Percentiles rank a stretch among this genome's conserved stretches.
Evolutionary conservation across 2,888 invertebrate genomes (phyloP).

Genomic region (Amblyjoppa fuscipennis): DNA sequence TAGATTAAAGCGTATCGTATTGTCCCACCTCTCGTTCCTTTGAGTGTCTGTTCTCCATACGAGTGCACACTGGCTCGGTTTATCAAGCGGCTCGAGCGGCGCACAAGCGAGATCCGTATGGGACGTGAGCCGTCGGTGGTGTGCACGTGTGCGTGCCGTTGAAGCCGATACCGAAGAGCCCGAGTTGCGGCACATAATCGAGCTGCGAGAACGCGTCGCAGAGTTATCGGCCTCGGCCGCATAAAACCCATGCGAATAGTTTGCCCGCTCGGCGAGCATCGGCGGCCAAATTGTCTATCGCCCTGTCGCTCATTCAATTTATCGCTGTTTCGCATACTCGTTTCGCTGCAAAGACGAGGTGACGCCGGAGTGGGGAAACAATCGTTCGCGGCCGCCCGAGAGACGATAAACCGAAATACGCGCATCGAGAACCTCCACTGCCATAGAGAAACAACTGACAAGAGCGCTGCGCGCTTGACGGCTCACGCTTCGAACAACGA

Average conservation of each 20-base stretch:
- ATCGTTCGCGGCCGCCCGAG: conserved; percentile 37
- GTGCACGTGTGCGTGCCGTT: conserved; percentile 18
- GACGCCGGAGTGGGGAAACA: conserved; percentile 6
- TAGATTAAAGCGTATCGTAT: background rate
- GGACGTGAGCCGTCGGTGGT: conserved; percentile 1
- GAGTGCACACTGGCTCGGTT: background rate
- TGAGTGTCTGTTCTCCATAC: background rate
- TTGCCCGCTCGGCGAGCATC: background rate
- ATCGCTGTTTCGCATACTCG: conserved; percentile 3
- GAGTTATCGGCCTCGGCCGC: conserved; percentile 46
- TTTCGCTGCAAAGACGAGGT: background rate
- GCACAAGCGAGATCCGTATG: conserved; percentile 31
- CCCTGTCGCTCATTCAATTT: conserved; percentile 9
- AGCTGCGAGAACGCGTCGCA: conserved; percentile 16
- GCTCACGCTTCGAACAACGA: background rate
- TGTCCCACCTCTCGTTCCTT: background rate
- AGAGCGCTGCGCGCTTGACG: background rate
- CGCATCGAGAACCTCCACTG: background rate
- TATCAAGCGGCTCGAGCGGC: conserved; percentile 43
- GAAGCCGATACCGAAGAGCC: conserved; percentile 40
- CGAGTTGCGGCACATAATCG: conserved; percentile 39
- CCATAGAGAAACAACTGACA: background rate
- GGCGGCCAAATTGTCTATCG: background rate
- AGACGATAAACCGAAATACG: conserved; percentile 37
- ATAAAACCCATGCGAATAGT: conserved; percentile 44